A percentile compares a stretch with the other conserved stretches of the same genome.
These are phyloP conservation scores for Allophyes oxyacanthae DNA, from an alignment of 2,888 invertebrate genomes.

Conservation along the genomic window DNA sequence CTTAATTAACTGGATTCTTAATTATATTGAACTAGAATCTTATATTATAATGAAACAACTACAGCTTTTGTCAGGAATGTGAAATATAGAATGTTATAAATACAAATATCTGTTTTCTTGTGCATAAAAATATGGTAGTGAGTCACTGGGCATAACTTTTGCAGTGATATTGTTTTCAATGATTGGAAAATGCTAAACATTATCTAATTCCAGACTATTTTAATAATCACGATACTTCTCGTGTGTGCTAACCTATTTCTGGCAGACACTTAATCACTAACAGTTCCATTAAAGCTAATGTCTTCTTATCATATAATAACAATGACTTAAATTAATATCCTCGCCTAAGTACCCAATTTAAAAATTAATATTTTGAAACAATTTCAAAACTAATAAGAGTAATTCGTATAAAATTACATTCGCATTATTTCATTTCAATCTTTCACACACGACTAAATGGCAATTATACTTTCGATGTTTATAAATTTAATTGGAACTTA, in stretches of 20 bases:
- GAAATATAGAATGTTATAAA: slow-evolving; percentile 34
- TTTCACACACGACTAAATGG: slow-evolving; percentile 47
- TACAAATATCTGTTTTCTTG: slow-evolving; percentile 2
- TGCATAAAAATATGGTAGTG: slow-evolving; percentile 8
- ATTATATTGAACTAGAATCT: slow-evolving; percentile 9
- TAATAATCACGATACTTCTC: background rate
- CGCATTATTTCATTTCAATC: slow-evolving; percentile 29
- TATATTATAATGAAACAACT: background rate
- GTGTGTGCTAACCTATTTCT: slow-evolving; percentile 36
- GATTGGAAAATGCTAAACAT: slow-evolving; percentile 1
- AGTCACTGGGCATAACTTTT: slow-evolving; percentile 34
- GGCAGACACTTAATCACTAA: slow-evolving; percentile 46
- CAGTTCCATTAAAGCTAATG: slow-evolving; percentile 53
- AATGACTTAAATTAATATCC: slow-evolving; percentile 50
- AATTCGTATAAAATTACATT: slow-evolving; percentile 61
- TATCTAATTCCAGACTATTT: slow-evolving; percentile 7
- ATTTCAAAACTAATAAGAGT: slow-evolving; percentile 39
- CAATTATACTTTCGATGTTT: slow-evolving; percentile 37
- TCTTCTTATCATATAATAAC: slow-evolving; percentile 52
- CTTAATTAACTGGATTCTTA: slow-evolving; percentile 1
- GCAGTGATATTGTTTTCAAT: slow-evolving; percentile 7
- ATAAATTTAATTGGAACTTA: slow-evolving; percentile 32
- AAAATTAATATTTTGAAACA: slow-evolving; percentile 31
- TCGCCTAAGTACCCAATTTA: slow-evolving; percentile 41
- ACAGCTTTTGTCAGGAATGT: slow-evolving; percentile 35